Base-by-base conservation (phyloP, 2,113 vertebrate genomes). In the Myrmophylax atrothorax region DNA sequence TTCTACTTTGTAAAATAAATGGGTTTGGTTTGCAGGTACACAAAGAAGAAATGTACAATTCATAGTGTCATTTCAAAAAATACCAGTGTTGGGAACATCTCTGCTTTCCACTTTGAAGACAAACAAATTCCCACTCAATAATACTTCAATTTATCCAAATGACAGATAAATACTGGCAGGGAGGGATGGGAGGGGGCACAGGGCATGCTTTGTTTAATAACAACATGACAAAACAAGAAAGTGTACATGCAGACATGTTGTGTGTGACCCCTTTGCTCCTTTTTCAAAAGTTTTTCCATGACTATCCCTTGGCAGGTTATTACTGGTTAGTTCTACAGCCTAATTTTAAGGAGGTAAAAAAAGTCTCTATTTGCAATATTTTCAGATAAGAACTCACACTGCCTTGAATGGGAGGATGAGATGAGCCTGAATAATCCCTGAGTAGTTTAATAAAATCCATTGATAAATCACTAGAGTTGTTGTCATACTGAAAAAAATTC, bases 1-100 rank as follows among this genome's bases (percentile, higher is more conserved):
- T 89, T 84, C 72, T 75, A 6, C 85, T 95, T 87, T 47, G 63
- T 92, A 40, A 72, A 94, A 77, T 74, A 47, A 75, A 92, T 63
- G 58, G 17, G 68, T 90, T 87, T 93, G 85, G 75, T 90, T 60
- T 89, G 53, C 63, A 96, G 64, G 58, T 78, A 72, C 26, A 8
- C 38, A 64, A 59, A 75, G 52, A 75, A 20, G 3, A 86, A 85
- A 47, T n/a, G 18, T 59, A 14, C 18, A 35, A n/a, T 53, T 78
- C 28, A 49, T 12, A 11, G 13, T 59, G 52, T 44, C 35, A 19
- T 87, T 95, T 50, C 0, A 50, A 88, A 81, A 72, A 29, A 9
- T 25, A 62, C 5, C 28, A 63, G 3, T 78, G 40, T 62, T 37
- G 33, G 49, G 82, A 91, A 58, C 62, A 64, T 53, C 26, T 78